Conservation (phyloP, 2,113 vertebrate species). For the Myanophis thanlyinensis region DNA sequence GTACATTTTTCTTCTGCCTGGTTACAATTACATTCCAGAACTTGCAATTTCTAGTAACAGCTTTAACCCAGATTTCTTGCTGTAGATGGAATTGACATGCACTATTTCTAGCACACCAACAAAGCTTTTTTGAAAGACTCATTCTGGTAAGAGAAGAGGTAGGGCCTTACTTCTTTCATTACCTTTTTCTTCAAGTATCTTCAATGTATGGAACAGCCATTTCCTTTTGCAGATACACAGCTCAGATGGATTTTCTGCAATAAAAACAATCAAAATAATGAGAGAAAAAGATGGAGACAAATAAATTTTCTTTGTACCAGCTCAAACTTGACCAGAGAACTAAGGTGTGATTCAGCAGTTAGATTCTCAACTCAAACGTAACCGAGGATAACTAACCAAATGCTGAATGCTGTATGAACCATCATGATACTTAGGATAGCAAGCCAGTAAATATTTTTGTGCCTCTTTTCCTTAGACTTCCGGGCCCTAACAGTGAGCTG, state of each 20-base stretch:
- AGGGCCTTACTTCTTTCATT: background rate
- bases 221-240: background rate
- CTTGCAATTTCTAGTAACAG: conserved; percentile 13
- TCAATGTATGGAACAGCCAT: background rate
- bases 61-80: conserved; percentile 21
- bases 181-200: background rate
- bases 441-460: conserved; percentile 50
- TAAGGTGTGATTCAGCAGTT: conserved; percentile 22
- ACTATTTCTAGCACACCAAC: conserved; percentile 26
- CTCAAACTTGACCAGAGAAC: background rate
- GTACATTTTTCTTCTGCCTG: conserved; percentile 12
- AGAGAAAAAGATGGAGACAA: background rate
- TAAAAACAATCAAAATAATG: background rate
- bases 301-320: background rate
- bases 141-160: conserved; percentile 5
- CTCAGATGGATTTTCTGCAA: background rate
- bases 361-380: conserved; percentile 1
- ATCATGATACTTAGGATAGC: conserved; percentile 43
- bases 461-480: conserved; percentile 32
- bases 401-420: conserved; percentile 41
- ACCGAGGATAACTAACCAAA: background rate
- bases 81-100: background rate
- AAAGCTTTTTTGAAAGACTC: background rate
- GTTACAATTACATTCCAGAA: conserved; percentile 16
- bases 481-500: background rate